Percentiles rank a stretch among this genome's conserved stretches.
These are phyloP conservation scores for Poecilia latipinna DNA, from an alignment of 2,113 vertebrate species.

Conservation along the genomic window DNA sequence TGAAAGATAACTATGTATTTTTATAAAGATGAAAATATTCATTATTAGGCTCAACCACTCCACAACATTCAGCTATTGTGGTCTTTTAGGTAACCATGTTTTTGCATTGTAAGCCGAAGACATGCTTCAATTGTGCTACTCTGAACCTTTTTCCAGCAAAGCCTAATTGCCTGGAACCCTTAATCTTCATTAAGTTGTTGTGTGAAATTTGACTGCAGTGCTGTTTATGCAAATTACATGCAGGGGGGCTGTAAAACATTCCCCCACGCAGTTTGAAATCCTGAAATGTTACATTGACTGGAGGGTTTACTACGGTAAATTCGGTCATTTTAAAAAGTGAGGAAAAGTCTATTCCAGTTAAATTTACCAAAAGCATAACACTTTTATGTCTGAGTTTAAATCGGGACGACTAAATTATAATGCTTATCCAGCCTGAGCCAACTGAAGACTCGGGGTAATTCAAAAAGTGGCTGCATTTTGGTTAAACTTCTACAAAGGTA, in stretches of 20 bases:
- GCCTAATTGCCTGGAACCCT: not conserved
- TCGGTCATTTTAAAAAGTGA: not conserved
- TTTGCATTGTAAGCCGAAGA: not conserved
- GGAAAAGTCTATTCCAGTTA: not conserved
- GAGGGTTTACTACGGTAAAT: not conserved
- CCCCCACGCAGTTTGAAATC: not conserved
- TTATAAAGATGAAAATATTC: not conserved
- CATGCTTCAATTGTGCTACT: not conserved
- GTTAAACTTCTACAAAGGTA: too few relatives aligned
- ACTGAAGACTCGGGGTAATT: too few relatives aligned
- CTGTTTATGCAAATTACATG: not conserved
- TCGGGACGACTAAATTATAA: too few relatives aligned
- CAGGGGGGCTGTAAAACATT: not conserved
- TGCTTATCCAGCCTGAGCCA: too few relatives aligned
- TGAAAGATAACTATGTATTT: not conserved
- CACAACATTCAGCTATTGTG: constrained; percentile 3
- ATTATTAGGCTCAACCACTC: constrained; percentile 6
- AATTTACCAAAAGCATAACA: not conserved
- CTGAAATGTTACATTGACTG: not conserved
- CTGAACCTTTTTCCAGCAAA: not conserved
- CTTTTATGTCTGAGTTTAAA: too few relatives aligned
- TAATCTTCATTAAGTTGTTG: not conserved
- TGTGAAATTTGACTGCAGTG: not conserved
- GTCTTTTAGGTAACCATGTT: constrained; percentile 8
- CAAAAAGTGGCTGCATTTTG: too few relatives aligned